Evolutionary conservation across 2,888 invertebrate genomes (phyloP), one percentile per base, ranked within the genome.

Genomic region (Hyalella azteca): DNA sequence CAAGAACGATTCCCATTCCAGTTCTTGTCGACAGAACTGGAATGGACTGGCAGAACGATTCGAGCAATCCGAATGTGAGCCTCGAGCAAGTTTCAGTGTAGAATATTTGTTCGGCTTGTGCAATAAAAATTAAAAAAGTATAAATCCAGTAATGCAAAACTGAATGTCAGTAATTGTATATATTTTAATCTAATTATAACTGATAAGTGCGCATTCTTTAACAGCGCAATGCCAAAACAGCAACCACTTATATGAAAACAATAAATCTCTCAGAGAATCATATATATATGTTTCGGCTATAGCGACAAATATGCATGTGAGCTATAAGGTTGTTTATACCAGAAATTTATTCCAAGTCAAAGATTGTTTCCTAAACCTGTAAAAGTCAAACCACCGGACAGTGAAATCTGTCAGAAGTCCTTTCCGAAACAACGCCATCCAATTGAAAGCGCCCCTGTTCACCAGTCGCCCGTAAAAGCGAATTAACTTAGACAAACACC

Each of bases 401-500:
- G 39, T 32, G 36, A 36, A 66, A 66, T 66, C 66, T 66, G 66
- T 36, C 66, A 7, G 29, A 36, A 66, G 66, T 66, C 66, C 36
- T 36, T 66, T 66, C 66, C 66, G 66, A 66, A 66, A 66, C 66
- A 66, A 66, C 66, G 66, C 66, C 66, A 66, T 66, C 66, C 66
- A 66, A 66, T 66, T 66, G 66, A 66, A 66, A 66, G 66, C 66
- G 66, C 66, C 29, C 39, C 66, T 66, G 66, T 66, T 66, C 66
- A 66, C 66, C 66, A 66, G 66, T 66, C 36, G 66, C 32, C 66
- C 75, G 75, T 45, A 75, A 75, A 75, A 75, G 75, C 75, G 75
- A 75, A 75, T 75, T 75, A 75, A 75, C 75, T 75, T 75, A 75
- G 75, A 75, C 75, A 75, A 75, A 75, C 75, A 75, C 75, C 75